Percentiles rank a stretch among this genome's conserved stretches.
phyloP scores from a whole-genome alignment of 2,888 invertebrate species.

The Papilio elwesi region DNA sequence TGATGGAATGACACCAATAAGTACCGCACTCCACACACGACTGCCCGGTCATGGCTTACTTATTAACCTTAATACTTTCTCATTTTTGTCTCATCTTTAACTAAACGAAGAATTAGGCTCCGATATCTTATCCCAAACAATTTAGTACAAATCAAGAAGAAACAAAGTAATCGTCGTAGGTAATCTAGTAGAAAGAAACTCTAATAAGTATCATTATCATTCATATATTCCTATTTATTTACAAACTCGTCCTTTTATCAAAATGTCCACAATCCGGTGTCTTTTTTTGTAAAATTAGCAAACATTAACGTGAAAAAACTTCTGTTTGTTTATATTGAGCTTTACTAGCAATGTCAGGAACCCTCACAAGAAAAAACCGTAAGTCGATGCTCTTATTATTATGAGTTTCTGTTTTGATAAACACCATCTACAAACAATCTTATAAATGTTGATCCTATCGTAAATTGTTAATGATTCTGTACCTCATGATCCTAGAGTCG shows the following conservation, averaged over 20 bases:
- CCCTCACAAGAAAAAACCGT: too few species aligned
- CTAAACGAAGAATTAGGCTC: not conserved
- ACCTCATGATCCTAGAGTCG: too few species aligned
- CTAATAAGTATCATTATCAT: not conserved
- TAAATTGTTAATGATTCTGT: not conserved
- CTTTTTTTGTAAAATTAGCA: too few species aligned
- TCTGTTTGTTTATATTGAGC: not conserved
- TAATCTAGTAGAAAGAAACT: not conserved
- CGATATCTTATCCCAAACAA: not conserved
- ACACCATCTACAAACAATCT: not conserved
- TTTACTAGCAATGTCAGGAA: not conserved
- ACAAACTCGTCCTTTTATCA: not conserved
- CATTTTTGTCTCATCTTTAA: too few species aligned
- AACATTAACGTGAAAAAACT: too few species aligned
- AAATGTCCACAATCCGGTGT: too few species aligned
- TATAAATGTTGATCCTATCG: not conserved
- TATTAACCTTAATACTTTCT: too few species aligned
- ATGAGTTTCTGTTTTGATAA: not conserved
- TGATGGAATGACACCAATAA: too few species aligned
- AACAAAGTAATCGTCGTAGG: not conserved
- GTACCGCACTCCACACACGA: too few species aligned
- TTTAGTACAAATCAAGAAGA: not conserved
- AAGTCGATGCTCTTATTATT: not conserved
- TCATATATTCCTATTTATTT: not conserved
- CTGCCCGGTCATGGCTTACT: too few species aligned